A percentile compares a stretch with the other conserved stretches of the same genome.
phyloP scores from a whole-genome alignment of 2,797 vertebrate genomes.

The Spinus olivaceus region DNA sequence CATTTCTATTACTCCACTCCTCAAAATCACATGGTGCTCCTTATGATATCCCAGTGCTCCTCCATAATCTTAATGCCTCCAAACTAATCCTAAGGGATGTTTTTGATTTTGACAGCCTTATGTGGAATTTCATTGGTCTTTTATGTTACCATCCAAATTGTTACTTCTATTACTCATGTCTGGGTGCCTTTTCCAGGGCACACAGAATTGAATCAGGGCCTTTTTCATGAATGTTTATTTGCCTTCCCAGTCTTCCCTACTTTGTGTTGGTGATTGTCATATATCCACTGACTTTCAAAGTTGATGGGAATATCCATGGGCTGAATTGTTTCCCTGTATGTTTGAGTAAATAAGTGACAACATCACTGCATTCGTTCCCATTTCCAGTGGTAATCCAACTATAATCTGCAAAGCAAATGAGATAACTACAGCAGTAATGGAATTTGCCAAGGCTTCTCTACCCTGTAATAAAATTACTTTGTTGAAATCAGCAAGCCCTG shows the following conservation, averaged over 20 bases:
- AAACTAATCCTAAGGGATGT: not conserved
- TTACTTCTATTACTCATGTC: not conserved
- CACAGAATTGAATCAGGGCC: not conserved
- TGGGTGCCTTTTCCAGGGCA: not conserved
- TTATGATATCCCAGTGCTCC: conserved; percentile 1
- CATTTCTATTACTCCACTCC: conserved; percentile 22
- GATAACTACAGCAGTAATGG: conserved; percentile 23
- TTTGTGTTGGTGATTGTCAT: not conserved
- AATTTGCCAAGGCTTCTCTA: conserved; percentile 18
- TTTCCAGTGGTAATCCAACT: not conserved
- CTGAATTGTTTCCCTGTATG: not conserved
- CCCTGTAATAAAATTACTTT: conserved; percentile 21
- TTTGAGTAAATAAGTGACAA: not conserved
- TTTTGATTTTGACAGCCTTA: not conserved
- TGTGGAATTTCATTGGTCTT: not conserved
- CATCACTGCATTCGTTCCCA: not conserved
- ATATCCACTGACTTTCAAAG: not conserved
- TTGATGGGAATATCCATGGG: not conserved
- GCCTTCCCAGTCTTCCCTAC: not conserved
- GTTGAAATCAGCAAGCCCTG: not conserved
- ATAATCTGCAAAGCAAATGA: conserved; percentile 16
- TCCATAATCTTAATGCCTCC: not conserved
- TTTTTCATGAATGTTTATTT: not conserved
- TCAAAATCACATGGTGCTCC: conserved; percentile 28
- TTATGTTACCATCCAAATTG: not conserved